Evolutionary conservation across 2,888 invertebrate genomes (phyloP).

Genomic region (Leptopilina myrica): DNA sequence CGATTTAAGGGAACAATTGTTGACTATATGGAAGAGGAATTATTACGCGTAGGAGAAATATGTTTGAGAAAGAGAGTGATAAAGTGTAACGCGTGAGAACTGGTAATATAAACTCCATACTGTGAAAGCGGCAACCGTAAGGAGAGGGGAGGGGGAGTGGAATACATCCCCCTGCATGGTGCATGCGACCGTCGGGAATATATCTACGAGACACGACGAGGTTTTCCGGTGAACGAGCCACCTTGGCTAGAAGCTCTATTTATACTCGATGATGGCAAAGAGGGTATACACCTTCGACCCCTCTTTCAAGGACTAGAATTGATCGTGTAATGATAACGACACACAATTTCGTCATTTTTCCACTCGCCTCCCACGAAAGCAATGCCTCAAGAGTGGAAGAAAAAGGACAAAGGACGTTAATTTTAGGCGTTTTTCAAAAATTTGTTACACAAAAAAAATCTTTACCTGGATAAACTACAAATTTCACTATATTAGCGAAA

Average conservation of each 20-base stretch:
- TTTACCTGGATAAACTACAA: too few species aligned
- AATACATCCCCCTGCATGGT: conserved; percentile 46
- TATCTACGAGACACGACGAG: conserved; percentile 53
- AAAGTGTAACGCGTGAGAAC: conserved; percentile 70
- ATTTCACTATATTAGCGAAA: too few species aligned
- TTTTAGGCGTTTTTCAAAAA: too few species aligned
- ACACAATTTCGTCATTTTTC: conserved; percentile 12
- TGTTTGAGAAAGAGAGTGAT: conserved; percentile 69
- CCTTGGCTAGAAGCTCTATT: conserved; percentile 15
- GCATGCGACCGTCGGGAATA: conserved; percentile 49
- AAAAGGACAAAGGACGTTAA: too few species aligned
- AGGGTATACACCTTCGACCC: not conserved
- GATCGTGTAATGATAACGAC: conserved; percentile 1
- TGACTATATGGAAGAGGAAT: conserved; percentile 43
- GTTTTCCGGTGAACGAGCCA: conserved; percentile 52
- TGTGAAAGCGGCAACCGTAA: conserved; percentile 45
- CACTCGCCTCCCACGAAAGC: too few species aligned
- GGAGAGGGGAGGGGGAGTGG: conserved; percentile 8
- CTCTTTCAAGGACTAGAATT: not conserved
- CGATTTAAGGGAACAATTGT: not conserved
- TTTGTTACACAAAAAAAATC: too few species aligned
- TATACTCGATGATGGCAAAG: not conserved
- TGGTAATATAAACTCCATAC: conserved; percentile 61
- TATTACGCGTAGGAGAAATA: conserved; percentile 67
- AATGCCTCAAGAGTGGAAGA: too few species aligned